Evolutionary conservation across 2,797 vertebrate species (phyloP).

Genomic region (Acipenser transmontanus): DNA sequence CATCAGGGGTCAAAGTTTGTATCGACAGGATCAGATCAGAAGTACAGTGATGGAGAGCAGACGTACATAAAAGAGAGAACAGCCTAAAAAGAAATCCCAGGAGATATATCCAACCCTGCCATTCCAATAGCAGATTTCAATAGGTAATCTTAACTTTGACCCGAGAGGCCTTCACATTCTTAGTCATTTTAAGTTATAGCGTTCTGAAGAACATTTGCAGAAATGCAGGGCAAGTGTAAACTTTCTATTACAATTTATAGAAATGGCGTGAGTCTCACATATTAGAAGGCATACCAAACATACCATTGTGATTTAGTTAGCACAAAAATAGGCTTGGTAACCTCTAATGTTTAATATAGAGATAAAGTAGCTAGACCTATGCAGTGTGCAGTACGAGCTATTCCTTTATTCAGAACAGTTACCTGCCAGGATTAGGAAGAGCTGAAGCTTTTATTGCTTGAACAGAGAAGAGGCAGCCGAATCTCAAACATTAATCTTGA

Average conservation of each 20-base stretch:
- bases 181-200: neutral
- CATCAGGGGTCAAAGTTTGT: slow-evolving; percentile 43
- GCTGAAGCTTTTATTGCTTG: slow-evolving; percentile 63
- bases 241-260: slow-evolving; percentile 15
- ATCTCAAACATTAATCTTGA: neutral
- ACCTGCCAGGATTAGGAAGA: slow-evolving; percentile 58
- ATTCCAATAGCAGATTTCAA: neutral
- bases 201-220: neutral
- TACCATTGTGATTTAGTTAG: slow-evolving; percentile 36
- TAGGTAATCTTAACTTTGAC: neutral
- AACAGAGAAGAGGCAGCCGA: slow-evolving; percentile 14
- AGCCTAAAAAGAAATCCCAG: slow-evolving; percentile 30
- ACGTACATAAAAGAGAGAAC: slow-evolving; percentile 29
- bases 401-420: slow-evolving; percentile 31
- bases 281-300: slow-evolving; percentile 26
- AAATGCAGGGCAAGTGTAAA: slow-evolving; percentile 23
- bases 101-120: neutral
- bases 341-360: slow-evolving; percentile 10
- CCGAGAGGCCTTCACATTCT: slow-evolving; percentile 9
- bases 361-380: slow-evolving; percentile 11
- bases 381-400: too few relatives aligned
- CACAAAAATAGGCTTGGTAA: slow-evolving; percentile 33
- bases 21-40: slow-evolving; percentile 31
- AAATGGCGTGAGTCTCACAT: slow-evolving; percentile 18
- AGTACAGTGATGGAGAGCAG: slow-evolving; percentile 32